Base-by-base conservation (phyloP, 2,888 invertebrate species). In the Cryptocheilus praepositus region DNA sequence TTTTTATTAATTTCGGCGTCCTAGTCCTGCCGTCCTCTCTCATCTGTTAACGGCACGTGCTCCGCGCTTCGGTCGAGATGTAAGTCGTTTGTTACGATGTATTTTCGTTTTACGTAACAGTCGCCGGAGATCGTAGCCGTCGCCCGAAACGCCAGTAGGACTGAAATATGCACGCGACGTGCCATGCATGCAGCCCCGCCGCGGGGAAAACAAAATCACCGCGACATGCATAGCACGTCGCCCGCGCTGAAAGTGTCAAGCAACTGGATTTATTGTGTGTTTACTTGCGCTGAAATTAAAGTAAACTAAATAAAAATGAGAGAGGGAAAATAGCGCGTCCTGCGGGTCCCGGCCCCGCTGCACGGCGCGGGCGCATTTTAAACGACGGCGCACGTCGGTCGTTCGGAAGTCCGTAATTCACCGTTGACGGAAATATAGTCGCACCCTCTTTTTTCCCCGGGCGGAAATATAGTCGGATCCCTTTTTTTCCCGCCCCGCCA, bases 121-220 rank as follows among this genome's bases (percentile, higher is more conserved):
- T 63, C 58, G 49, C n/a, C 53, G 13, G 62, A 63, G 64, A 67
- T 71, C 61, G 67, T 46, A 25, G 46, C 53, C 7, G 65, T 74
- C 55, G 55, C 53, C 44, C 43, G 28, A 58, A 28, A 72, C 64
- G 53, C 25, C 54, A 49, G 61, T 18, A 19, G 56, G 67, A 73
- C 71, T 79, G 78, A 79, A 79, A 74, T 79, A 79, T 79, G 72
- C 71, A 46, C 53, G 25, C 5, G 61, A 79, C 77, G 78, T 79
- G 78, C 67, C 45, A 64, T 61, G 74, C 76, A 70, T 73, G 56
- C 53, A 5, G 5, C 49, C 49, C 18, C 18, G 49, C 16, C 15
- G 46, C 45, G n/a, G 43, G 61, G 53, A 68, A 73, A 71, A 76
- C 64, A 67, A 71, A 74, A 71, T 71, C 65, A 51, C 21, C 53